Base-by-base conservation (phyloP, 2,888 invertebrate species). In the Drosophila sordidula region DNA sequence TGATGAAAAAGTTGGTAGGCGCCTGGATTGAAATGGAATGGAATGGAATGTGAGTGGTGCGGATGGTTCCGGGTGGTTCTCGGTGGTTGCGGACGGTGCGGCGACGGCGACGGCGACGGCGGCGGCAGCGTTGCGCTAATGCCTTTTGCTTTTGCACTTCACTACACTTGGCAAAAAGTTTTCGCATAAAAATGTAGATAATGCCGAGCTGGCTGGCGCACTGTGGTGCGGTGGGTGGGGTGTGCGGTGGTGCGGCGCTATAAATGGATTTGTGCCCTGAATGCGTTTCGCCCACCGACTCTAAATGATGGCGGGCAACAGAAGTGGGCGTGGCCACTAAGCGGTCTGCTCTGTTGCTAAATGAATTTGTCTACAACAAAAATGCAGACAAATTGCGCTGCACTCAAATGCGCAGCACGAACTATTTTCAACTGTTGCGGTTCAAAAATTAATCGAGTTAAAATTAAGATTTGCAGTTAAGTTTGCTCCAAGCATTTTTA, bases 121-220 rank as follows among this genome's bases (percentile, higher is more conserved):
- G 47, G 22, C 2, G 39, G 49, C 18, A 52, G 14, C 22, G 25
- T 32, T 41, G 32, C 32, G 51, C 68, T 69, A 75, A 75, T 73
- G 78, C 77, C 70, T 74, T 77, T 86, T 82, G 88, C 86, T 69
- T 85, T 82, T 77, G 77, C 83, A 85, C 77, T 83, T 83, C 83
- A 87, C 83, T 85, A 74, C 82, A 80, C 76, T 80, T 69, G 68
- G 57, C 63, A 49, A 56, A 86, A 83, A 83, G 77, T 83, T 83
- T 83, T 83, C 83, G 75, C 88, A 83, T 83, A 82, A 86, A 83
- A 83, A 83, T 83, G 72, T 82, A 74, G 83, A 87, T 87, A 83
- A 83, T 83, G 82, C 73, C 55, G 52, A 36, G 38, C 44, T 63
- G 57, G 26, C 12, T 39, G 39, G 16, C 18, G 18, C 18, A 18